Evolutionary conservation across 2,888 invertebrate species (phyloP), one percentile per base, ranked within the genome.

Genomic region (Panzeria rudis): DNA sequence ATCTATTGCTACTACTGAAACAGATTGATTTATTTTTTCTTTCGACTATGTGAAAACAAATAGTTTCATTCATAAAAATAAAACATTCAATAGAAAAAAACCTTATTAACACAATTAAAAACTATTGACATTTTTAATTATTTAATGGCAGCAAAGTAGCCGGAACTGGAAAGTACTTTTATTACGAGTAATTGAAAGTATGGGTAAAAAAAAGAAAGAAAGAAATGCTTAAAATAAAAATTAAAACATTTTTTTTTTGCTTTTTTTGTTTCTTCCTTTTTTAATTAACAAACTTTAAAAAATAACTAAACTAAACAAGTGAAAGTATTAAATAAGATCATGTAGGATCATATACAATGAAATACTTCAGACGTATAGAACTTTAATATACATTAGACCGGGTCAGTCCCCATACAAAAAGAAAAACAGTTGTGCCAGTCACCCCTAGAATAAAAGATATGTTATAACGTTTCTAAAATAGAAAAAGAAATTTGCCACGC

Each of bases 21-120:
- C 32, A 64, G 8, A 50, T 64, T 76, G 66, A 61, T 69, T 64
- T 56, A 68, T 35, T 61, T 56, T 29, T 52, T 35, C 15, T 32
- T 54, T 7, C n/a, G 23, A 69, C 32, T 25, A 23, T 69, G 52
- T 25, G n/a, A 76, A 82, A 35, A 77, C 69, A 76, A n/a, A 59
- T 66, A 71, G 71, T 72, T 83, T 66, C 35, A 72, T 64, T 82
- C n/a, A 59, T 68, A 44, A 44, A 56, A 71, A 8, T 17, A 15
- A 56, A 66, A 6, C 32, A 69, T 29, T 29, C 3, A 38, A 23
- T 6, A 56, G 0, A 29, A 38, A 13, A 8, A 54, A 71, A 52
- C 71, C 25, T 68, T 35, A 68, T 83, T 78, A 77, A 66, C 83
- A 73, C 72, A 72, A 66, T 77, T 78, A 47, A 77, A 66, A 71